Conservation (phyloP, 2,797 vertebrate species). For the Nannoperca obscura region DNA sequence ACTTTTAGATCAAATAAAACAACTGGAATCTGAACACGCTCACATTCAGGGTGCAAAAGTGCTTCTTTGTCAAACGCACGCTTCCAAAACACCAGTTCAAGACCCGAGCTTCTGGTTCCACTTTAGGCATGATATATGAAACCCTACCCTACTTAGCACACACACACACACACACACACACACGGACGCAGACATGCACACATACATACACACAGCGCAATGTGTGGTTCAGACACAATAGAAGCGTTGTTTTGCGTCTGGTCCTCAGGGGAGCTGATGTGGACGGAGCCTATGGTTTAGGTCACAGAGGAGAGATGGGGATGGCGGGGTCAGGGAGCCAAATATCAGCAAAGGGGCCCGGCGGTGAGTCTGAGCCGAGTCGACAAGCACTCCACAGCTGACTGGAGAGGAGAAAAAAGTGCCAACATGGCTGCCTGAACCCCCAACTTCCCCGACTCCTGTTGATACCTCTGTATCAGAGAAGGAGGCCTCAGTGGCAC, state of each 20-base stretch:
- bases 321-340: conserved; percentile 11
- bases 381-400: conserved; percentile 32
- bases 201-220: conserved; percentile 27
- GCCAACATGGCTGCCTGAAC: conserved; percentile 13
- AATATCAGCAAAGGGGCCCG: conserved; percentile 65
- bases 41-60: conserved; percentile 21
- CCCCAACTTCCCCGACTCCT: not conserved
- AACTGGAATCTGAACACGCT: conserved; percentile 7
- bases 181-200: conserved; percentile 16
- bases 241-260: conserved; percentile 65
- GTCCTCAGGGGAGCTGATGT: conserved; percentile 38
- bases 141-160: conserved; percentile 53
- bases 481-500: conserved; percentile 46
- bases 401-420: conserved; percentile 29
- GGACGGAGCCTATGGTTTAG: conserved; percentile 49
- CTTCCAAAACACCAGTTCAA: conserved; percentile 67
- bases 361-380: conserved; percentile 63
- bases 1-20: conserved; percentile 9
- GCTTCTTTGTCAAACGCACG: conserved; percentile 60
- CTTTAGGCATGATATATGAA: conserved; percentile 78
- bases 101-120: conserved; percentile 77
- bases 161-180: conserved; percentile 22
- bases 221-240: conserved; percentile 76
- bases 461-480: not conserved
- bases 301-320: conserved; percentile 35